Percentiles rank a stretch among this genome's conserved stretches.
phyloP scores from a whole-genome alignment of 2,797 vertebrate species.

The Orestias chungarensis region DNA sequence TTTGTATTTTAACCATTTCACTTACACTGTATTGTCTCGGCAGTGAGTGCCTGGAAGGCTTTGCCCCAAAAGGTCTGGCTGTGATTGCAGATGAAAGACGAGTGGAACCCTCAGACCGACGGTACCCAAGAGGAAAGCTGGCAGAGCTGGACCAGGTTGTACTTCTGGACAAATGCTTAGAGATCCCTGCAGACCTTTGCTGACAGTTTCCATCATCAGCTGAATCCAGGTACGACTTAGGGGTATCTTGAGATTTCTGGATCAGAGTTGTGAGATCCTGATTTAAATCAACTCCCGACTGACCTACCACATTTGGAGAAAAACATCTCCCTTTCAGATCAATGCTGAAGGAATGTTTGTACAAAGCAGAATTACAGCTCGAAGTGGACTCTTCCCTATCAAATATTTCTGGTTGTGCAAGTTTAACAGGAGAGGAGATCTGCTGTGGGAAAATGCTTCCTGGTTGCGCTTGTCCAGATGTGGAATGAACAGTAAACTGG shows the following conservation, averaged over 20 bases:
- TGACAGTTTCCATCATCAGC: slow-evolving; percentile 3
- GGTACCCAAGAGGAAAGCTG: slow-evolving; percentile 88
- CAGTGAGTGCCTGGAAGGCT: slow-evolving; percentile 84
- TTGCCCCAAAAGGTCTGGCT: slow-evolving; percentile 88
- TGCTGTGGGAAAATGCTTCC: slow-evolving; percentile 22
- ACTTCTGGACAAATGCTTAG: slow-evolving; percentile 47
- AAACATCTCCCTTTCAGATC: slow-evolving; percentile 25
- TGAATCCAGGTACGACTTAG: slow-evolving; percentile 14
- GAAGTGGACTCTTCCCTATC: not conserved
- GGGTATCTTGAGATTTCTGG: slow-evolving; percentile 14
- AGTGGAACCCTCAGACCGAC: slow-evolving; percentile 83
- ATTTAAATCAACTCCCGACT: not conserved
- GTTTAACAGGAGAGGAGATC: slow-evolving; percentile 33
- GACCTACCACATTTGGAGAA: slow-evolving; percentile 1
- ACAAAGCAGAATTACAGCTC: slow-evolving; percentile 1
- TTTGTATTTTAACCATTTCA: not conserved
- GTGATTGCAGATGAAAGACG: slow-evolving; percentile 90
- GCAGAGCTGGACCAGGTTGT: slow-evolving; percentile 70
- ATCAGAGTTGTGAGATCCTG: slow-evolving; percentile 31
- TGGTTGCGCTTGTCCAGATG: slow-evolving; percentile 13
- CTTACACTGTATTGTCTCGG: slow-evolving; percentile 87
- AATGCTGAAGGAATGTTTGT: not conserved
- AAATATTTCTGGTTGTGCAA: slow-evolving; percentile 9
- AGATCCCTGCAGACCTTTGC: slow-evolving; percentile 18
- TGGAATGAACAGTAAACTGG: slow-evolving; percentile 2